Evolutionary conservation across 2,888 invertebrate genomes (phyloP), one percentile per base, ranked within the genome.

Genomic region (Mellilla xanthometata): DNA sequence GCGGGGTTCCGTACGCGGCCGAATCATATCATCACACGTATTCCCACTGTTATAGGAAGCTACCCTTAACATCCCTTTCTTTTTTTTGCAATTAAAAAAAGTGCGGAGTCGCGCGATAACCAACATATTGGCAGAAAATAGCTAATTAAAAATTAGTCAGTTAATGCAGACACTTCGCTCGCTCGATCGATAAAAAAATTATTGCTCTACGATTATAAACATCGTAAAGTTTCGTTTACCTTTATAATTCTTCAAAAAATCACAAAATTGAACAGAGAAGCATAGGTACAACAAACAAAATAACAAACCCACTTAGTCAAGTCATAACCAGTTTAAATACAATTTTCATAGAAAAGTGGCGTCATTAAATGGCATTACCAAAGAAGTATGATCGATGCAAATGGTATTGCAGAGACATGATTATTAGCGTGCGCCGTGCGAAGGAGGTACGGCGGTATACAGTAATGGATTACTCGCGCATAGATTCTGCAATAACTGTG

Each of bases 61-160:
- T 65, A 70, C 76, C n/a, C n/a, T n/a, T n/a, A n/a, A n/a, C n/a
- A n/a, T 73, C 76, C 70, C 68, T 66, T 74, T 76, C 76, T 72
- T 72, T 76, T 75, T 19, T 73, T 80, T 75, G 75, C 76, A 80
- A 79, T 83, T 83, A 81, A 76, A 78, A n/a, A 78, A 72, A 76
- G 69, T 65, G 66, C 61, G 51, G 61, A 72, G 71, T 83, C 83
- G 83, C 83, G 83, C 76, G 83, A 83, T 85, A 81, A 83, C 76
- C 83, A 82, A 84, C 83, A 81, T 72, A 65, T 68, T 79, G 72
- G 73, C 71, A 67, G 68, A 80, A 68, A 61, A 69, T 76, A 76
- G 75, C 80, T 78, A 81, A 79, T 80, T 79, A 81, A n/a, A n/a
- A n/a, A n/a, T n/a, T n/a, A n/a, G n/a, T n/a, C n/a, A n/a, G n/a